These are phyloP conservation scores for Pelusios castaneus DNA, from an alignment of 2,113 vertebrate genomes.

Conservation along the genomic window DNA sequence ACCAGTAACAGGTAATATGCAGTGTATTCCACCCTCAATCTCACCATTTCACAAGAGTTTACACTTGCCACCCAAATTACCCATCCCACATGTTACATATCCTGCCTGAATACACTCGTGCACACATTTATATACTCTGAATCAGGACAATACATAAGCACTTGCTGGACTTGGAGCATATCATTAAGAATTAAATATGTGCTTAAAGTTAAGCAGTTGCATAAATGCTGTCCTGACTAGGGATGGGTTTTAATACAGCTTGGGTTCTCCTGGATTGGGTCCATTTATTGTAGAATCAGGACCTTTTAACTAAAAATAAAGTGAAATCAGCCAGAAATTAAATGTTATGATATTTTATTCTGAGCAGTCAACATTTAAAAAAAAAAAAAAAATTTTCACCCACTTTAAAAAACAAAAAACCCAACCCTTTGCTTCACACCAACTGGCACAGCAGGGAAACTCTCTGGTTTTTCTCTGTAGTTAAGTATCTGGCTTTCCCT, in stretches of 20 bases:
- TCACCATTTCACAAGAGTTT: neutral
- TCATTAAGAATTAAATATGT: neutral
- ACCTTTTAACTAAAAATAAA: conserved; percentile 27
- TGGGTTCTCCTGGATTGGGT: conserved; percentile 44
- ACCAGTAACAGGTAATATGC: neutral
- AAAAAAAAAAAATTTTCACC: neutral
- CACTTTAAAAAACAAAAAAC: neutral
- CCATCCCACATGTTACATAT: neutral
- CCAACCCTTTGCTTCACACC: neutral
- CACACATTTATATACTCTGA: neutral
- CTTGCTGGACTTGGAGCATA: neutral
- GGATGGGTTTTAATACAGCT: conserved; percentile 39
- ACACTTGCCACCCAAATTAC: neutral
- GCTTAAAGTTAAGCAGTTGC: conserved; percentile 36
- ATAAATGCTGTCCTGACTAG: conserved; percentile 63
- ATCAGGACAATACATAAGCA: neutral
- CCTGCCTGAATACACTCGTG: neutral
- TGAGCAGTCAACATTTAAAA: conserved; percentile 1
- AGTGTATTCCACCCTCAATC: neutral
- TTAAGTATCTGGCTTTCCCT: neutral
- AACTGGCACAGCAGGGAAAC: neutral
- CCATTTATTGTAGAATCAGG: conserved; percentile 21
- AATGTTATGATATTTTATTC: conserved; percentile 14
- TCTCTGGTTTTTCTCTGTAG: neutral
- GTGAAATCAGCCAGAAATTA: neutral